Evolutionary conservation across 1,140 invertebrate species (phyloP).

Genomic region (Sminthurides bifidus): DNA sequence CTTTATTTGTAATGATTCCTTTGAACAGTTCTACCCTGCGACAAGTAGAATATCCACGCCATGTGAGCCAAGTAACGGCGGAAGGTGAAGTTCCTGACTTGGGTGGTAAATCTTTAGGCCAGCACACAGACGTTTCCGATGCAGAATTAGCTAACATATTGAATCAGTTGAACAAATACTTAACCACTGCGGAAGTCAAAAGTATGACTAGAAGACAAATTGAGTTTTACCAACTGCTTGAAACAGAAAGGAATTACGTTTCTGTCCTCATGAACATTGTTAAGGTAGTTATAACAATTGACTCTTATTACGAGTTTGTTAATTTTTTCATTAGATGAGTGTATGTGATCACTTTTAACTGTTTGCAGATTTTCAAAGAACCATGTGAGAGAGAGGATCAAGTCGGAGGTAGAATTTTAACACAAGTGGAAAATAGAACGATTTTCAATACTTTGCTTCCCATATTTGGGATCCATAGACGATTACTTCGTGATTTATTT

Average conservation of each 20-base stretch:
- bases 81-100: conserved; percentile 14
- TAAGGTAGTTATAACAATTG: conserved; percentile 46
- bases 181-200: conserved; percentile 31
- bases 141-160: conserved; percentile 19
- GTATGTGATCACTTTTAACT: conserved; percentile 9
- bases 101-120: conserved; percentile 24
- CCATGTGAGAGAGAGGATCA: conserved; percentile 72
- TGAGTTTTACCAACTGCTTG: conserved; percentile 83
- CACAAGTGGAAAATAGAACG: conserved; percentile 82
- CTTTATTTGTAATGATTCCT: neutral
- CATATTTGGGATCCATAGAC: conserved; percentile 81
- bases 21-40: conserved; percentile 3
- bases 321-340: neutral
- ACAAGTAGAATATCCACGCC: conserved; percentile 11
- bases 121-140: conserved; percentile 20
- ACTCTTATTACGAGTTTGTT: neutral
- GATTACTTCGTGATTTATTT: conserved; percentile 65
- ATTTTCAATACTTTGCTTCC: conserved; percentile 93
- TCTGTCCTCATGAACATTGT: conserved; percentile 84
- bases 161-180: conserved; percentile 15
- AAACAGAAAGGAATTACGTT: conserved; percentile 96
- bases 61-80: conserved; percentile 9
- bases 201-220: conserved; percentile 63
- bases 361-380: conserved; percentile 74
- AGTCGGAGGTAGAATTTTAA: conserved; percentile 62